Percentiles rank a stretch among this genome's conserved stretches.
phyloP scores from a whole-genome alignment of 2,113 vertebrate species.

The Osmerus eperlanus region DNA sequence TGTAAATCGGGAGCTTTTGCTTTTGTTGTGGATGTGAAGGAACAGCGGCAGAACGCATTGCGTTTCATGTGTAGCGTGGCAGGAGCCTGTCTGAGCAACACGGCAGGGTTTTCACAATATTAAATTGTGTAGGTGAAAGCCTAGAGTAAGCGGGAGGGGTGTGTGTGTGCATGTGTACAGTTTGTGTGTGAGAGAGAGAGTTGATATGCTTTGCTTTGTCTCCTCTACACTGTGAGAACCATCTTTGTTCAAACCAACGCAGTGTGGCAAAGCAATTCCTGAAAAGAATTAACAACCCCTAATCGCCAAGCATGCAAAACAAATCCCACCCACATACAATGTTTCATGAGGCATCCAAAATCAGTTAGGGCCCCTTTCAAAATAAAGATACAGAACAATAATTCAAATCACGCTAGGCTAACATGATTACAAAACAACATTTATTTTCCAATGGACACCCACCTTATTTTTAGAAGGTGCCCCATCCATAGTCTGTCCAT shows the following conservation, averaged over 20 bases:
- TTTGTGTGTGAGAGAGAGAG: neutral
- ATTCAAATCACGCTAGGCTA: neutral
- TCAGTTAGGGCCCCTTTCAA: neutral
- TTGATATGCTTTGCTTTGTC: conserved; percentile 6
- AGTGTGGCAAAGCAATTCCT: conserved; percentile 10
- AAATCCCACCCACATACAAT: conserved; percentile 26
- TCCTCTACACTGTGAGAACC: neutral
- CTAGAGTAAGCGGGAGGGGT: neutral
- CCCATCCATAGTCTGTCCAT: neutral
- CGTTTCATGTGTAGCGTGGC: conserved; percentile 6
- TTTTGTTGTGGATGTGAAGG: neutral
- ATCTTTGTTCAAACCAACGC: conserved; percentile 12
- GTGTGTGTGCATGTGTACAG: neutral
- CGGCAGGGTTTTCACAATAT: conserved; percentile 17
- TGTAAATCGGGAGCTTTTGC: too few species aligned
- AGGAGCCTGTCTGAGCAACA: conserved; percentile 27
- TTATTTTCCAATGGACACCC: neutral
- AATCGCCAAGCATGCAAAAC: conserved; percentile 30
- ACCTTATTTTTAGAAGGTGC: neutral
- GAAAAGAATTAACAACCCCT: neutral
- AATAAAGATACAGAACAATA: neutral
- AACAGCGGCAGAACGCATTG: neutral
- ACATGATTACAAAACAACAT: neutral
- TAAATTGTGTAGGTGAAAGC: conserved; percentile 12
- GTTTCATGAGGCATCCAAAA: conserved; percentile 10